phyloP scores from a whole-genome alignment of 2,797 vertebrate genomes.

The Hirundo rustica region DNA sequence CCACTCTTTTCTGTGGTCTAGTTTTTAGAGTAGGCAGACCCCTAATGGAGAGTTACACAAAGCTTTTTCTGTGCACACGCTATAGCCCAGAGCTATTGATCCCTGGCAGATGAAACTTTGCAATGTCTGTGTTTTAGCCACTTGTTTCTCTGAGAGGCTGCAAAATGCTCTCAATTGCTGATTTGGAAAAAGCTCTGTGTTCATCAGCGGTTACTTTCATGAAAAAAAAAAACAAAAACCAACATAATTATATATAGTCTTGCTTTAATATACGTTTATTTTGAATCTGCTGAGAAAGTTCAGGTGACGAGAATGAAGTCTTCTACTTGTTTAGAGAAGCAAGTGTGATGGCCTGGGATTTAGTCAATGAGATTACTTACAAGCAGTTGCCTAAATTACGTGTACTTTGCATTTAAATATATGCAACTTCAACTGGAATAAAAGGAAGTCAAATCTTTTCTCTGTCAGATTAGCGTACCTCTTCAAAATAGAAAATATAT shows the following conservation, averaged over 20 bases:
- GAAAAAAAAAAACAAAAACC: not conserved
- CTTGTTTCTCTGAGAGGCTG: not conserved
- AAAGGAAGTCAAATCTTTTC: not conserved
- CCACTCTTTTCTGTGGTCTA: not conserved
- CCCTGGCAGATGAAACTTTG: not conserved
- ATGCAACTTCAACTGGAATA: not conserved
- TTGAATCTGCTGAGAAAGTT: not conserved
- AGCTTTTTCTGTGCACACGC: not conserved
- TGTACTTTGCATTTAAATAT: conserved; percentile 20
- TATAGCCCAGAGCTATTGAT: not conserved
- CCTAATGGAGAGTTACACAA: not conserved
- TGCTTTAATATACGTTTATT: not conserved
- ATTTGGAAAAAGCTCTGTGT: not conserved
- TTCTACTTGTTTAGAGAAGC: not conserved
- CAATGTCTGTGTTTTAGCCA: not conserved
- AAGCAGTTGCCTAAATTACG: not conserved
- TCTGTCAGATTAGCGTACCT: not conserved
- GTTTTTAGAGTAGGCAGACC: not conserved
- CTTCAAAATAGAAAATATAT: not conserved
- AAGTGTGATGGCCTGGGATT: not conserved
- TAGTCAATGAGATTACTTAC: not conserved
- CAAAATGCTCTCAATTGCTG: not conserved
- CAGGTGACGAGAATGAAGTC: not conserved
- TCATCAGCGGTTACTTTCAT: not conserved
- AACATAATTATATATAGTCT: not conserved